Base-by-base conservation (phyloP, 2,797 vertebrate species). In the Balearica regulorum region DNA sequence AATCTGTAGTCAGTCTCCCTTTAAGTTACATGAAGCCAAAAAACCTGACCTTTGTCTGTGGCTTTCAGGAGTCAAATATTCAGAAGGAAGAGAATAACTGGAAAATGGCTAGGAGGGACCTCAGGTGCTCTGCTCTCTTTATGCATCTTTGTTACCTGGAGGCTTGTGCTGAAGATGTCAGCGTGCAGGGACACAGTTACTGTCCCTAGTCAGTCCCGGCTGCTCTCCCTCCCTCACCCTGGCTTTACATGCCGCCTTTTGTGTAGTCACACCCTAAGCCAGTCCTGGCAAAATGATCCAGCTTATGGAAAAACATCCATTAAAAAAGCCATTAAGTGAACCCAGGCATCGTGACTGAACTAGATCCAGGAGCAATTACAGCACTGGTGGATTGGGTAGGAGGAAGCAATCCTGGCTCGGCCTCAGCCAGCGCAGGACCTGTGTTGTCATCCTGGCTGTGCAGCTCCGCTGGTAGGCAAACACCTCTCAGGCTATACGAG, bases 281-380 rank as follows among this genome's bases (percentile, higher is more conserved):
- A 26, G 48, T 75, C 61, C 57, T 65, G 46, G 28, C 39, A 87
- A 46, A 87, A 80, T 66, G 28, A 58, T 73, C 16, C 21, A 16
- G 24, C 26, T 80, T 93, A 44, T 44, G 72, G 73, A 58, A 87
- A 90, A 93, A 26, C 13, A 69, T 22, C 12, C 11, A 7, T 84
- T 89, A 13, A 72, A 55, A 75, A 84, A 57, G 33, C 24, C 16
- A 18, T 82, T 13, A 60, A 41, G 18, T 3, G 20, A 29, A 25
- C 10, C 7, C 3, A 2, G 41, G 41, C 29, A 7, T 77, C 39
- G 66, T 70, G 83, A 25, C 37, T 87, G 92, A 37, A 1, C 29
- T 19, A 4, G 58, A 3, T 13, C 3, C 0, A 0, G 51, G 51
- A 70, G 39, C 37, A 43, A 2, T 62, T 44, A 9, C 26, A 54